Conservation (phyloP, 1,140 invertebrate genomes). For the Platyscapa corneri region DNA sequence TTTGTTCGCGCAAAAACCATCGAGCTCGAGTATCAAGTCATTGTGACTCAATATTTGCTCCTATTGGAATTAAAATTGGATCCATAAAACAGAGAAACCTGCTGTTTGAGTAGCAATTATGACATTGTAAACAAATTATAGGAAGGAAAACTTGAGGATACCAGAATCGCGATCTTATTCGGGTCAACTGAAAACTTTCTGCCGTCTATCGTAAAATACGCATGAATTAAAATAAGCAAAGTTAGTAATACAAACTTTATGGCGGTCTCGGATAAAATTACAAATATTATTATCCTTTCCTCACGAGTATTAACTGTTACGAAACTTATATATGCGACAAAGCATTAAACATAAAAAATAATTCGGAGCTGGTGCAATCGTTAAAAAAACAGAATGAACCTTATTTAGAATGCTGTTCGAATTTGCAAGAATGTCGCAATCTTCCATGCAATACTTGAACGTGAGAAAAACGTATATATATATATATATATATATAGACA, state of each 20-base stretch:
- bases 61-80: background rate
- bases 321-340: background rate
- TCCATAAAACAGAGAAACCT: background rate
- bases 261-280: background rate
- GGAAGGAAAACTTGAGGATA: background rate
- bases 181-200: background rate
- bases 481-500: too few species aligned
- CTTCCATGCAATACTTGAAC: background rate
- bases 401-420: background rate
- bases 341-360: background rate
- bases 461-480: conserved; percentile 38
- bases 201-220: background rate
- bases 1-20: background rate
- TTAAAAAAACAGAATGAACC: background rate
- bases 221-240: background rate
- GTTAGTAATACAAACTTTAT: background rate
- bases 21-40: background rate
- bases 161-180: background rate
- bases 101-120: background rate
- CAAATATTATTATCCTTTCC: background rate
- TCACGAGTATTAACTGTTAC: background rate
- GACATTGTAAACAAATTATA: background rate
- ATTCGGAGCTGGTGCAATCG: background rate
- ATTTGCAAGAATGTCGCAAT: conserved; percentile 43
- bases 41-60: background rate